Evolutionary conservation across 2,888 invertebrate genomes (phyloP).

Genomic region (Ecliptopera silaceata): DNA sequence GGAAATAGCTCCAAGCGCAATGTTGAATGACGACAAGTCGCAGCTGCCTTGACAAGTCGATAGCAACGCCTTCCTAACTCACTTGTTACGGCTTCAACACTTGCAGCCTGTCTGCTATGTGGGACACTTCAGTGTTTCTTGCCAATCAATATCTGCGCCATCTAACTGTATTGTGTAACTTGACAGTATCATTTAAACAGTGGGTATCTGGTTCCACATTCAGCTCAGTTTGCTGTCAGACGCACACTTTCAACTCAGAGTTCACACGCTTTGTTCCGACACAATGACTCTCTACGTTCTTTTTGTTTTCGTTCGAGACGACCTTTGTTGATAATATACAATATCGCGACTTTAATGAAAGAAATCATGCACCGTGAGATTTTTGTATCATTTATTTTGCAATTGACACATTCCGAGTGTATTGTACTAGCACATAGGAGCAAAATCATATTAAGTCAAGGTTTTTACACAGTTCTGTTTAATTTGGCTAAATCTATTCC

Average conservation of each 20-base stretch:
- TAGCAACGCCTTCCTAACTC: constrained; percentile 39
- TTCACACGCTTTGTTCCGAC: constrained; percentile 78
- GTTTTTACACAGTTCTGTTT: constrained; percentile 34
- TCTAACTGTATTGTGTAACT: constrained; percentile 47
- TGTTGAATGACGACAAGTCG: constrained; percentile 38
- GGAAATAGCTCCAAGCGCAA: constrained; percentile 32
- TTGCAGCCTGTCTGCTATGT: constrained; percentile 37
- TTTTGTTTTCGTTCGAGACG: constrained; percentile 80
- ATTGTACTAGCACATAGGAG: constrained; percentile 39
- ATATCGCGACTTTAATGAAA: constrained; percentile 76
- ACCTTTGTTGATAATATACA: constrained; percentile 81
- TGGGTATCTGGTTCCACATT: constrained; percentile 40
- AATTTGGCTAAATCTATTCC: constrained; percentile 30
- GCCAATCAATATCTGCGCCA: constrained; percentile 48
- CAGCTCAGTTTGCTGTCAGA: constrained; percentile 54
- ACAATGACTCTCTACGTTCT: constrained; percentile 79
- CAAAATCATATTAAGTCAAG: constrained; percentile 36
- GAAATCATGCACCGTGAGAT: constrained; percentile 78
- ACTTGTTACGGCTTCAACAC: constrained; percentile 39
- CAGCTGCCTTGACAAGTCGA: constrained; percentile 32
- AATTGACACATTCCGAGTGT: constrained; percentile 60
- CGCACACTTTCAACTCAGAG: constrained; percentile 74
- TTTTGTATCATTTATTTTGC: constrained; percentile 71
- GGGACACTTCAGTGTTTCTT: constrained; percentile 40
- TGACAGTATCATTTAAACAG: constrained; percentile 48